Base-by-base conservation (phyloP, 1,140 invertebrate species). In the Saccostrea cuccullata region DNA sequence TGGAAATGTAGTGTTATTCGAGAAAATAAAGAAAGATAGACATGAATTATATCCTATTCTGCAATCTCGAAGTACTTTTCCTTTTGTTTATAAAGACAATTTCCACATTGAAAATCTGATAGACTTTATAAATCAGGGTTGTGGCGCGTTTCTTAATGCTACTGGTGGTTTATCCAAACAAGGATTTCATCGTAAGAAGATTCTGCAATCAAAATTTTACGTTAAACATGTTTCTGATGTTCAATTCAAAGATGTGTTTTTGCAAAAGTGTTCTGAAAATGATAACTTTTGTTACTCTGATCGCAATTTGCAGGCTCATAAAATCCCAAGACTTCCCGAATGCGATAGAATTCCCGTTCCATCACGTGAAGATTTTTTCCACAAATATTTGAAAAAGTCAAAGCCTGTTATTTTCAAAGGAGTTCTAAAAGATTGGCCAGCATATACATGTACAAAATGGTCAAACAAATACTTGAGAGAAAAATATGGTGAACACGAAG, bases 371-470 rank as follows among this genome's bases (percentile, higher is more conserved):
- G 83, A 92, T 6, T 94, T 94, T 88, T 93, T 94, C 85, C 90
- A 93, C 86, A 89, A 92, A 11, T 94, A 92, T 91, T 58, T 94
- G 20, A 91, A 92, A 84, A 60, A 88, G 15, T 94, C 94, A 85
- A 93, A 92, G 85, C 94, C 94, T 55, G 93, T 94, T 15, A 91
- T 94, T 15, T 92, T 94, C 30, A 90, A 90, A 90, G 88, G 90
- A 86, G 93, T 90, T 58, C 88, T 89, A 26, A 58, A 89, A 40
- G n/a, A 90, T 56, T 94, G 94, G 94, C 60, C 87, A 36, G 93
- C 93, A 15, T 89, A 92, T 36, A 73, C n/a, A n/a, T n/a, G n/a
- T n/a, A n/a, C 70, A 23, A 94, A 93, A 88, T 94, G 94, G 94
- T 92, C 92, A 55, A 92, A 92, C 87, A 85, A 91, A 23, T 94